Conservation (phyloP, 2,113 vertebrate genomes). For the Gambusia affinis region DNA sequence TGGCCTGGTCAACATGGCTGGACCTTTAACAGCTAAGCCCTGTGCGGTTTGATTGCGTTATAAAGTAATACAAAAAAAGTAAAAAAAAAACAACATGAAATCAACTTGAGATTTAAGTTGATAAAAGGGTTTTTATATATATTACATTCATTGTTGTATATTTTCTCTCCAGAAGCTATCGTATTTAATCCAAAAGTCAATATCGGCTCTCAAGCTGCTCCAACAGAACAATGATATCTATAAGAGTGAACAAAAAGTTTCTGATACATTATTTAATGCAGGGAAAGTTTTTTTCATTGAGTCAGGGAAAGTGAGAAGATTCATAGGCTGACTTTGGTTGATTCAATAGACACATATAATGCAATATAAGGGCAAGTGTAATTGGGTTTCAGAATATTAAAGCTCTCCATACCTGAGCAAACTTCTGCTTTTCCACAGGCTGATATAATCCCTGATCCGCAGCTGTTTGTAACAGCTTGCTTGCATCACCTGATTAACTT, state of each 20-base stretch:
- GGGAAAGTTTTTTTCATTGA: slow-evolving; percentile 54
- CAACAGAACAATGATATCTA: slow-evolving; percentile 3
- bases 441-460: slow-evolving; percentile 50
- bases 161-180: not conserved
- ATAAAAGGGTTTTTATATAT: not conserved
- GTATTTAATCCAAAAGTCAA: not conserved
- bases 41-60: slow-evolving; percentile 18
- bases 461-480: slow-evolving; percentile 47
- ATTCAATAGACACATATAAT: slow-evolving; percentile 70
- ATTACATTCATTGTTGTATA: not conserved
- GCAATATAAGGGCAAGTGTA: slow-evolving; percentile 63
- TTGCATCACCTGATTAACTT: slow-evolving; percentile 54
- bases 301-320: slow-evolving; percentile 64
- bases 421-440: slow-evolving; percentile 47
- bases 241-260: slow-evolving; percentile 13
- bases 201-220: slow-evolving; percentile 3
- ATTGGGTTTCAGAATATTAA: slow-evolving; percentile 71
- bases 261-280: slow-evolving; percentile 33
- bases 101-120: not conserved
- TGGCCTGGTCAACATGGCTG: slow-evolving; percentile 2
- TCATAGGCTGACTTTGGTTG: slow-evolving; percentile 55
- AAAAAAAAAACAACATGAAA: not conserved
- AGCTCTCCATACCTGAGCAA: slow-evolving; percentile 67
- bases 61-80: not conserved
- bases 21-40: slow-evolving; percentile 27